Evolutionary conservation across 2,888 invertebrate species (phyloP), one percentile per base, ranked within the genome.

Genomic region (Drosophila dives): DNA sequence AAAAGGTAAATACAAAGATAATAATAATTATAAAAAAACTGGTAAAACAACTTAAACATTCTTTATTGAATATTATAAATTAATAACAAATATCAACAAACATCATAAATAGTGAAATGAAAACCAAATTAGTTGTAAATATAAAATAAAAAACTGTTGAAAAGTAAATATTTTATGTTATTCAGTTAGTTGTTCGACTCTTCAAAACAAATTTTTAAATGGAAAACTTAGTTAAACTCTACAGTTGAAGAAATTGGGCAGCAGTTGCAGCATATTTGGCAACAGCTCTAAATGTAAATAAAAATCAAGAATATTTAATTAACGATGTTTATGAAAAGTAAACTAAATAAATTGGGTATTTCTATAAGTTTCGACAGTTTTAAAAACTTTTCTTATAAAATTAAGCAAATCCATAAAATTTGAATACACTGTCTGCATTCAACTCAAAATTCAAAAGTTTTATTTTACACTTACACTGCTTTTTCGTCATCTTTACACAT

Each of bases 1-100:
- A 92, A 92, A 92, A 92, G 92, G 92, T 92, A 92, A 92, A 83
- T 85, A 17, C 23, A 15, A 10, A 34, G 8, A 17, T 4, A 33
- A 3, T 0, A 54, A 17, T 23, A 54, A 26, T 51, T n/a, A 20
- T n/a, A 15, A 15, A 23, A 5, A 26, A 29, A 29, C 29, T 29
- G 29, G 29, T 29, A 29, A 29, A 29, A 29, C 29, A 29, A 29
- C 29, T 5, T 4, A 5, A 26, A 0, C 1, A 29, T 29, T 29
- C 5, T 29, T 6, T 29, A 29, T 29, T 29, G 29, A 29, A 29
- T 29, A 36, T 11, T 15, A 12, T 12, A 15, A 32, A 33, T n/a
- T 2, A 45, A 26, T 17, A 10, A 38, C 5, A 17, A 56, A 17
- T 29, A 40, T 56, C 2, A 42, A 40, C 6, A 7, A 26, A 11